These are phyloP conservation scores for Microctenopoma stevenorrisi DNA, from an alignment of 2,797 vertebrate species.

Conservation along the genomic window DNA sequence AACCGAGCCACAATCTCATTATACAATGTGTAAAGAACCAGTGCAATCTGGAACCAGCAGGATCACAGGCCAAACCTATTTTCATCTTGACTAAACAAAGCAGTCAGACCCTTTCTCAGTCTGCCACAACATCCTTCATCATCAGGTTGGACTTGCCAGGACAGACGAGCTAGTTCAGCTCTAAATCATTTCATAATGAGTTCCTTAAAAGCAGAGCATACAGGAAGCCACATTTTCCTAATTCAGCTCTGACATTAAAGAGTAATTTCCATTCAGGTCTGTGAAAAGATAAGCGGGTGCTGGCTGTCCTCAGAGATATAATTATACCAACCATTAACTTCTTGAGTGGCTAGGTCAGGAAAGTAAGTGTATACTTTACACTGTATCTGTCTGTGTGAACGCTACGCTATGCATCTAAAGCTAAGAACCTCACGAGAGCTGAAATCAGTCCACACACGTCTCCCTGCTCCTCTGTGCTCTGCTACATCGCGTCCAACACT, in stretches of 20 bases:
- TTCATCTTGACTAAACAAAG: slow-evolving; percentile 49
- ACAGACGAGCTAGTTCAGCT: slow-evolving; percentile 17
- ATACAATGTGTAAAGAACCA: slow-evolving; percentile 8
- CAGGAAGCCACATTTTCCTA: slow-evolving; percentile 14
- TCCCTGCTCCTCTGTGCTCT: no score
- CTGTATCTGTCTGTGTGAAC: no score
- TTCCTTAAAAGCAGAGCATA: slow-evolving; percentile 37
- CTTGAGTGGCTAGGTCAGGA: slow-evolving; percentile 2
- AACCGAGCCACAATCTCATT: slow-evolving; percentile 30
- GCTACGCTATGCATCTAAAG: no score
- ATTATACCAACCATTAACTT: slow-evolving; percentile 9
- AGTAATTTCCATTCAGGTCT: slow-evolving; percentile 20
- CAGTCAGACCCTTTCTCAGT: slow-evolving; percentile 33
- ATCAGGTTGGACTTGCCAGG: slow-evolving; percentile 5
- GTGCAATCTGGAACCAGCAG: slow-evolving; percentile 18
- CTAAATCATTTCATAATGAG: slow-evolving; percentile 52
- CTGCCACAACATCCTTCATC: slow-evolving; percentile 43
- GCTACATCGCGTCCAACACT: no score
- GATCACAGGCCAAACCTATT: slow-evolving; percentile 34
- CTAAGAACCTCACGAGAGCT: no score
- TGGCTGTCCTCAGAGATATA: slow-evolving; percentile 5
- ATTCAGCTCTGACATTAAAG: slow-evolving; percentile 22
- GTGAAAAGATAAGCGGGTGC: slow-evolving; percentile 2
- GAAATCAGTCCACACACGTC: no score
- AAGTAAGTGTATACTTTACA: neutral